Percentiles rank a stretch among this genome's conserved stretches.
phyloP scores from a whole-genome alignment of 2,113 vertebrate genomes.

The Bothrops jararaca region DNA sequence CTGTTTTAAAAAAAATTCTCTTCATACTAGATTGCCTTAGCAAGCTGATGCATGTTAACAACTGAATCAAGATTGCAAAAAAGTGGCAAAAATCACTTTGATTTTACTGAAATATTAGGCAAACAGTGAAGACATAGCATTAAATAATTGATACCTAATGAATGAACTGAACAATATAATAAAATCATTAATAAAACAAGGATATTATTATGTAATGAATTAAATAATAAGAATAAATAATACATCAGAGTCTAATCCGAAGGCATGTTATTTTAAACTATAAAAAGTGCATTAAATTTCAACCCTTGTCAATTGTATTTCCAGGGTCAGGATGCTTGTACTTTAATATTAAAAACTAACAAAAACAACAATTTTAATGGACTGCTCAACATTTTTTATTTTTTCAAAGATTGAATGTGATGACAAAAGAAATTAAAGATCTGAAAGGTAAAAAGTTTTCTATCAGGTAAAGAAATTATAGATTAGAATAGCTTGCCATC shows the following conservation, averaged over 20 bases:
- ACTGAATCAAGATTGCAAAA: background rate
- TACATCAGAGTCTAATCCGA: background rate
- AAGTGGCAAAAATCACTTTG: background rate
- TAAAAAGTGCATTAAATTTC: background rate
- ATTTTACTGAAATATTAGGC: background rate
- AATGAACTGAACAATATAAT: background rate
- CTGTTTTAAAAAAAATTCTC: background rate
- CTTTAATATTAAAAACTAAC: background rate
- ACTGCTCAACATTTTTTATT: background rate
- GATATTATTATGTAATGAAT: background rate
- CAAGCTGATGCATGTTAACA: background rate
- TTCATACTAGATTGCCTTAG: background rate
- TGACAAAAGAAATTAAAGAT: background rate
- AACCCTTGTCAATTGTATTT: background rate
- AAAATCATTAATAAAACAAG: background rate
- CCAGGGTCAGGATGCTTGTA: background rate
- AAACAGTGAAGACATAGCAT: background rate
- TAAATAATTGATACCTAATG: background rate
- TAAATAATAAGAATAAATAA: background rate
- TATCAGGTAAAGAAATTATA: background rate
- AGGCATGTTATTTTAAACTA: background rate
- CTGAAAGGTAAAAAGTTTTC: background rate
- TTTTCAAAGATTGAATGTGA: background rate
- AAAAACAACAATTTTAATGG: background rate
- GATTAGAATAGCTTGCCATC: background rate